Conservation (phyloP, 23 tunicate genomes). For the Styela plicata region DNA sequence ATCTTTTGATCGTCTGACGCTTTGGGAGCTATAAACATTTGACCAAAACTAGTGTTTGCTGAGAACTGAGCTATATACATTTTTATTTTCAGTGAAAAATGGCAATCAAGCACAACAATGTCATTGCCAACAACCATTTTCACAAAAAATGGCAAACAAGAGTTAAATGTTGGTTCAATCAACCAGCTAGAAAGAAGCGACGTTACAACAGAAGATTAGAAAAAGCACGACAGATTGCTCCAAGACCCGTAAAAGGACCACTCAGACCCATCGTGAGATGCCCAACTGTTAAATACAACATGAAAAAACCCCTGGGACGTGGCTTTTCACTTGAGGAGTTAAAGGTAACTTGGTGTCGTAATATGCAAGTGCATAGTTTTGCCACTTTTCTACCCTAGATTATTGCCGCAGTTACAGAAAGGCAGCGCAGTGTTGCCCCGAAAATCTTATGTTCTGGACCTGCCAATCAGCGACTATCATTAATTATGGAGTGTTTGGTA, state of each 20-base stretch:
- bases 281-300: constrained; percentile 87
- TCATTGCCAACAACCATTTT: constrained; percentile 78
- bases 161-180: constrained; percentile 87
- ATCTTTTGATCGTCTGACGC: no score
- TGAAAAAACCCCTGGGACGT: constrained; percentile 79
- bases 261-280: constrained; percentile 86
- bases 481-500: no score
- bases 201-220: constrained; percentile 51
- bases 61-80: no score
- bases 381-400: no score
- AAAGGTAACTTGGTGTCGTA: no score
- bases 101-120: constrained; percentile 84
- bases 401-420: no score
- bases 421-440: no score
- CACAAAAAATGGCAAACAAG: constrained; percentile 93
- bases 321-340: constrained; percentile 91
- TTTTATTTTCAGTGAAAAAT: constrained; percentile 36
- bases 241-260: constrained; percentile 54
- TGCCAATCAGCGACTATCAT: no score
- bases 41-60: no score
- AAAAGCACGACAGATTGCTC: constrained; percentile 78
- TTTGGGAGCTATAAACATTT: no score
- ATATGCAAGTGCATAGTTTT: no score
- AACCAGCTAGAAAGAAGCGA: constrained; percentile 83
- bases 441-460: no score